A percentile compares a stretch with the other conserved stretches of the same genome.
phyloP scores from a whole-genome alignment of 2,888 invertebrate genomes.

The Cepaea hortensis region DNA sequence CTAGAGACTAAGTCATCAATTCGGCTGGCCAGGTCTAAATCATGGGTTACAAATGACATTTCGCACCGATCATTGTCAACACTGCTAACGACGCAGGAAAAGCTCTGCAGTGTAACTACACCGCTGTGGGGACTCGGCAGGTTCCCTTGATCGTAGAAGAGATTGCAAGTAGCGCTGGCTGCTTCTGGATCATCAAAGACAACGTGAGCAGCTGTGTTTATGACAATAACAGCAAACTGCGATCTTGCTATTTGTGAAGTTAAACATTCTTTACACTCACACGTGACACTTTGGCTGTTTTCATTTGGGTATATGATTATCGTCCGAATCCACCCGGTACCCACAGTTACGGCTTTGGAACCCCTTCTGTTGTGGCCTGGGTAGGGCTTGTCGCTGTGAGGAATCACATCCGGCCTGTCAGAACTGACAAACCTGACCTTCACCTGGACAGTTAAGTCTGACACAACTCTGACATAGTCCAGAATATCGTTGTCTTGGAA shows the following conservation, averaged over 20 bases:
- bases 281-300: background rate
- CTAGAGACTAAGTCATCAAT: background rate
- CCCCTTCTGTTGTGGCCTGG: background rate
- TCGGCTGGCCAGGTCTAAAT: background rate
- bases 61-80: background rate
- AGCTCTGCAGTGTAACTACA: background rate
- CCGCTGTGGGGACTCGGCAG: background rate
- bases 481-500: background rate
- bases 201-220: background rate
- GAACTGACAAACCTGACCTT: background rate
- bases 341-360: background rate
- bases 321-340: background rate
- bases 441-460: background rate
- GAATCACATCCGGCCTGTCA: background rate
- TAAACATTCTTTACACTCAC: background rate
- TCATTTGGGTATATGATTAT: background rate
- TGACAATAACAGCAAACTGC: background rate
- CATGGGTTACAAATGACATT: background rate
- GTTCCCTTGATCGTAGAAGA: background rate
- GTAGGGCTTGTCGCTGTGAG: background rate
- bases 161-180: background rate
- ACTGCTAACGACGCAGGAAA: background rate
- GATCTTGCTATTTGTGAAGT: background rate
- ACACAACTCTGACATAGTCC: background rate
- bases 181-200: background rate